Evolutionary conservation across 1,140 invertebrate species (phyloP).

Genomic region (Megalonaias nervosa): DNA sequence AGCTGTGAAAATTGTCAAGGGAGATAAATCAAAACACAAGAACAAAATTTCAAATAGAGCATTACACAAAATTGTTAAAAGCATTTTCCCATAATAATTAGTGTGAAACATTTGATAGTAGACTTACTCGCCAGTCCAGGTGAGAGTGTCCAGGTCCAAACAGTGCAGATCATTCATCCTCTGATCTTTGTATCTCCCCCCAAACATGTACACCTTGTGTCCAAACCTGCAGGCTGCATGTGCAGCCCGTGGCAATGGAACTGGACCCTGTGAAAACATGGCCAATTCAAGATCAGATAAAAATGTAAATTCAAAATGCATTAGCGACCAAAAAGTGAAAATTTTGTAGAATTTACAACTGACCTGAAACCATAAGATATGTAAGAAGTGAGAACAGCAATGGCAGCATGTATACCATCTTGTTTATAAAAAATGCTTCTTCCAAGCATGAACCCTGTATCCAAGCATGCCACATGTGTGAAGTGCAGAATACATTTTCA

Average conservation of each 20-base stretch:
- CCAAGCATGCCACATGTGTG: too few species aligned
- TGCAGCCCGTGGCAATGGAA: constrained; percentile 72
- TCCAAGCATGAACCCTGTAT: background rate
- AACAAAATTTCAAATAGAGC: too few species aligned
- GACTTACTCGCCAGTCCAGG: constrained; percentile 71
- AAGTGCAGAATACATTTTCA: too few species aligned
- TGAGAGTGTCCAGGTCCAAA: constrained; percentile 69
- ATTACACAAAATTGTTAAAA: too few species aligned
- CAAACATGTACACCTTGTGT: constrained; percentile 71
- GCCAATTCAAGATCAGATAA: background rate
- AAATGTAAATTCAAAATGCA: background rate
- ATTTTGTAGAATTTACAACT: background rate
- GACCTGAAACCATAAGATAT: background rate
- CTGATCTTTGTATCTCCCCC: constrained; percentile 66
- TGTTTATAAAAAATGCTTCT: background rate
- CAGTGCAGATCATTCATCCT: constrained; percentile 73
- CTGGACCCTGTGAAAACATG: constrained; percentile 50
- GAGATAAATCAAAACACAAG: too few species aligned
- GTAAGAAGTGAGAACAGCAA: background rate
- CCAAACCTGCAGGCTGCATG: constrained; percentile 67
- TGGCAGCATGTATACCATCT: background rate
- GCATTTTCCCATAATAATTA: background rate
- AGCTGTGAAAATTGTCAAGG: too few species aligned
- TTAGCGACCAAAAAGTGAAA: background rate
- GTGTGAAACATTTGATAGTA: background rate